These are phyloP conservation scores for Centropus unirufus DNA, from an alignment of 2,113 vertebrate genomes.

Conservation along the genomic window DNA sequence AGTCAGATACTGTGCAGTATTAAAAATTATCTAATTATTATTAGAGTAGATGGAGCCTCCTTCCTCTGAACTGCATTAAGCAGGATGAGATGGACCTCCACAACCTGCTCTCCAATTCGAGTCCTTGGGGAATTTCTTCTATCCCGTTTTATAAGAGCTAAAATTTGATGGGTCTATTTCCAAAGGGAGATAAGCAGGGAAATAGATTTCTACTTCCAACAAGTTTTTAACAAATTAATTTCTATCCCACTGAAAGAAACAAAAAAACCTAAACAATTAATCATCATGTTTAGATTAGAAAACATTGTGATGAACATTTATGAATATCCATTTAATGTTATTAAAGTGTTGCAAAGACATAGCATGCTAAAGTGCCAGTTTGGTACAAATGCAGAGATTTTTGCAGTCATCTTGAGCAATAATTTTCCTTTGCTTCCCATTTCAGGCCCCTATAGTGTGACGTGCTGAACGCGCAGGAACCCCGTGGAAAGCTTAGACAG, in stretches of 20 bases:
- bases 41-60: conserved; percentile 35
- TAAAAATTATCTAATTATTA: not conserved
- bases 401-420: not conserved
- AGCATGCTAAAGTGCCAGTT: not conserved
- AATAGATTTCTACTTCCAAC: not conserved
- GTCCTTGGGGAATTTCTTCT: conserved; percentile 15
- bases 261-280: not conserved
- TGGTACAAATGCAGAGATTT: not conserved
- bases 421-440: not conserved
- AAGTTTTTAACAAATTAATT: not conserved
- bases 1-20: not conserved
- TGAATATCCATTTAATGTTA: not conserved
- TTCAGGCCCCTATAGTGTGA: not conserved
- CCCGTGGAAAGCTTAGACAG: not conserved
- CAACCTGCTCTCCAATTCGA: conserved; percentile 22
- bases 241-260: not conserved
- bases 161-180: not conserved
- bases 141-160: not conserved
- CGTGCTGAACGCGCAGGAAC: not conserved
- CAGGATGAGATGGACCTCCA: conserved; percentile 4
- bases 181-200: not conserved
- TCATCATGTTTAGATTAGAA: not conserved
- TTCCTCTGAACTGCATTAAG: conserved; percentile 46
- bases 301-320: not conserved
- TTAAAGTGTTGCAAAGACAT: not conserved